A percentile compares a stretch with the other conserved stretches of the same genome.
These are phyloP conservation scores for Ceratoteleas bidentatus DNA, from an alignment of 1,140 invertebrate genomes.

Conservation along the genomic window DNA sequence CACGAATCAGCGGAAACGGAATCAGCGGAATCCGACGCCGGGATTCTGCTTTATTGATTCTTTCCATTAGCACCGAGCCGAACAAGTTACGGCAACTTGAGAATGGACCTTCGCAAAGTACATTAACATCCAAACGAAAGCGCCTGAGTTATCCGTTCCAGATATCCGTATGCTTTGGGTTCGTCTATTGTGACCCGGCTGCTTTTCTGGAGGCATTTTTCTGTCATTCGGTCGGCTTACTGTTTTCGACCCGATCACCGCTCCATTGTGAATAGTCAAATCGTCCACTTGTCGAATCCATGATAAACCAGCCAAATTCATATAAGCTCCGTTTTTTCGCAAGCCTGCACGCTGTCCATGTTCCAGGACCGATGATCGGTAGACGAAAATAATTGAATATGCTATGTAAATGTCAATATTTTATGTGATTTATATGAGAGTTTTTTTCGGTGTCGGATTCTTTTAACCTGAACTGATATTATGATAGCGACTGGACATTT, in stretches of 20 bases:
- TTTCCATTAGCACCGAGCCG: slow-evolving; percentile 61
- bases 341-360: no score
- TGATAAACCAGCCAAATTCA: no score
- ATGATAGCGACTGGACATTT: slow-evolving; percentile 34
- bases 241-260: no score
- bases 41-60: slow-evolving; percentile 67
- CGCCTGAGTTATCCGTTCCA: no score
- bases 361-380: neutral
- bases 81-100: slow-evolving; percentile 58
- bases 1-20: slow-evolving; percentile 55
- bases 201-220: no score
- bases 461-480: slow-evolving; percentile 26
- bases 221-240: no score
- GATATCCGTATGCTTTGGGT: no score
- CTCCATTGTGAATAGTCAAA: no score
- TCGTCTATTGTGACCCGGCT: no score
- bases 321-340: no score
- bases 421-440: slow-evolving; percentile 16
- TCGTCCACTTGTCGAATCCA: no score
- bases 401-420: neutral
- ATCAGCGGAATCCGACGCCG: slow-evolving; percentile 59
- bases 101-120: slow-evolving; percentile 51
- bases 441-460: slow-evolving; percentile 26
- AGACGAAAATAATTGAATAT: neutral
- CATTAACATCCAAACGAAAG: slow-evolving; percentile 32